These are phyloP conservation scores for Clupea harengus DNA, from an alignment of 2,113 vertebrate species.

Conservation along the genomic window DNA sequence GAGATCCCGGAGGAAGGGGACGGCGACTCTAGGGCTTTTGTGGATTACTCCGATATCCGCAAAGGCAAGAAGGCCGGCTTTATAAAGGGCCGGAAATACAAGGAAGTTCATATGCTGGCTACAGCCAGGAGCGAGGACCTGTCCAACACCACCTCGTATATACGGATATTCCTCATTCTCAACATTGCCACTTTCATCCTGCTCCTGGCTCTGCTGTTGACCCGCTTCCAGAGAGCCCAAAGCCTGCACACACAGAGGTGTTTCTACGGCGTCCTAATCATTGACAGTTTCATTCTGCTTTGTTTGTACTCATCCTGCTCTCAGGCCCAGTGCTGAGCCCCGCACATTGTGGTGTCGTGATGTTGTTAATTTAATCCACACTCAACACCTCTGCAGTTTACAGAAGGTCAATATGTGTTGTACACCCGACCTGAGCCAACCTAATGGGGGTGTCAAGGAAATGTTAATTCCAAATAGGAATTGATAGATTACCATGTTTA, in stretches of 20 bases:
- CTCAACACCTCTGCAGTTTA: conserved; percentile 5
- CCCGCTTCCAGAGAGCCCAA: conserved; percentile 83
- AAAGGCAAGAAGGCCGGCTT: conserved; percentile 73
- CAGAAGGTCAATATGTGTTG: conserved; percentile 34
- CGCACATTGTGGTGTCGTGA: neutral
- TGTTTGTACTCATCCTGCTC: conserved; percentile 95
- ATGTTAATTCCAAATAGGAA: conserved; percentile 60
- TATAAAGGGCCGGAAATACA: conserved; percentile 68
- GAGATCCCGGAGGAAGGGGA: conserved; percentile 84
- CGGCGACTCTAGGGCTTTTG: conserved; percentile 82
- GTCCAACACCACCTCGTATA: conserved; percentile 80
- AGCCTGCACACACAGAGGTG: conserved; percentile 87
- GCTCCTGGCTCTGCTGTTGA: conserved; percentile 87
- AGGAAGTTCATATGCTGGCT: conserved; percentile 70
- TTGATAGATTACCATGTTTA: conserved; percentile 44
- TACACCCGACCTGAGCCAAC: conserved; percentile 56
- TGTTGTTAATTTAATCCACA: neutral
- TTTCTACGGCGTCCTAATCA: conserved; percentile 86
- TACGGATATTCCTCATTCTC: conserved; percentile 87
- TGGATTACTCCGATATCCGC: conserved; percentile 83
- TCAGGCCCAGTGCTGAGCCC: conserved; percentile 82
- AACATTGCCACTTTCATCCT: conserved; percentile 95
- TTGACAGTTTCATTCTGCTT: conserved; percentile 89
- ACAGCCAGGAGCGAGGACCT: conserved; percentile 68
- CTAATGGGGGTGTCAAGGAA: conserved; percentile 44